Evolutionary conservation across 2,797 vertebrate species (phyloP).

Genomic region (Spinibarbus caldwelli): DNA sequence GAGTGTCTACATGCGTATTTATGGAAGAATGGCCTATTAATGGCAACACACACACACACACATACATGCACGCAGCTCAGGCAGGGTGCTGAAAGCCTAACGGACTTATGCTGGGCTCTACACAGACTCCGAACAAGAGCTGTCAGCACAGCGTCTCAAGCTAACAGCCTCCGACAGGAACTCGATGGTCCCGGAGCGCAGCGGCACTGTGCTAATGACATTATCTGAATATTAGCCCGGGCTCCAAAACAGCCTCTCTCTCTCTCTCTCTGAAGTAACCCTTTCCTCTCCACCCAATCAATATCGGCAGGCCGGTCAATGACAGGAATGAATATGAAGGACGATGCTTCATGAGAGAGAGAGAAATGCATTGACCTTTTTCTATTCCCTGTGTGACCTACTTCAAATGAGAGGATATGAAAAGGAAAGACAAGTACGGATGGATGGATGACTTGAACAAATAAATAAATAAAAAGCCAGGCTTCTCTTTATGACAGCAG

Average conservation of each 20-base stretch:
- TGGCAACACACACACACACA: slow-evolving; percentile 11
- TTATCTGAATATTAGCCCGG: slow-evolving; percentile 70
- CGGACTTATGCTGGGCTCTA: slow-evolving; percentile 50
- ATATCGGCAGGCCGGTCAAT: slow-evolving; percentile 50
- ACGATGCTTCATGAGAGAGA: slow-evolving; percentile 21
- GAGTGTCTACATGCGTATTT: slow-evolving; percentile 64
- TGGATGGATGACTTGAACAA: slow-evolving; percentile 59
- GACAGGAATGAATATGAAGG: slow-evolving; percentile 25
- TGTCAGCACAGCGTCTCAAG: slow-evolving; percentile 68
- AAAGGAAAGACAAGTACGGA: slow-evolving; percentile 48
- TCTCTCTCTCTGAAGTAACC: slow-evolving; percentile 34
- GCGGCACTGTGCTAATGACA: slow-evolving; percentile 62
- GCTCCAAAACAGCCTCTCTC: slow-evolving; percentile 58
- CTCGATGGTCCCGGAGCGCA: slow-evolving; percentile 66
- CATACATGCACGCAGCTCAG: slow-evolving; percentile 18
- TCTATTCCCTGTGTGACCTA: slow-evolving; percentile 64
- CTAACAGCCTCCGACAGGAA: slow-evolving; percentile 67
- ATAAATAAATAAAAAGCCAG: slow-evolving; percentile 63
- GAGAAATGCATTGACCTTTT: slow-evolving; percentile 63
- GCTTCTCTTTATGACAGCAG: not conserved
- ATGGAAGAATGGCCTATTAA: slow-evolving; percentile 52
- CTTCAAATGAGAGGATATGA: slow-evolving; percentile 68
- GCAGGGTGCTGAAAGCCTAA: slow-evolving; percentile 63
- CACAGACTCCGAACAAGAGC: slow-evolving; percentile 62
- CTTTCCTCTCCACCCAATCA: slow-evolving; percentile 46